Evolutionary conservation across 2,797 vertebrate species (phyloP), one percentile per base, ranked within the genome.

Genomic region (Eulemur coronatus): DNA sequence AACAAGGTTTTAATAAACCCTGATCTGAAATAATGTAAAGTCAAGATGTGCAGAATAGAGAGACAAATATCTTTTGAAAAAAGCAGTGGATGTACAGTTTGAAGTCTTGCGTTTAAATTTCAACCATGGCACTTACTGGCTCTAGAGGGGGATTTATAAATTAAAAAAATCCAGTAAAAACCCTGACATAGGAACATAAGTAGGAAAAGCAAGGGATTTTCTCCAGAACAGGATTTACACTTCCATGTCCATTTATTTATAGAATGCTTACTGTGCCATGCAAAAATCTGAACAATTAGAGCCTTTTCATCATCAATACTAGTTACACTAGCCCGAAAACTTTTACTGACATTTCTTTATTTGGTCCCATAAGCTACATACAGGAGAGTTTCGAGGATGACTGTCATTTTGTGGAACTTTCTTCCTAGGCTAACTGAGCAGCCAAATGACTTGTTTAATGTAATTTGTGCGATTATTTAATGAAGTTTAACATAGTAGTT

Each of bases 81-180:
- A 76, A 84, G 38, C 33, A 28, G 10, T 93, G 48, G 7, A 33
- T 33, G 15, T 80, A 63, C 20, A 92, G 20, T 73, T 90, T 84
- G 85, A 86, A 87, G 15, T 94, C 43, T 89, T 65, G 7, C 35
- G 75, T 79, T 95, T 61, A 88, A 75, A 82, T 96, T 84, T 52
- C 18, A 85, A 30, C 18, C n/a, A 41, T 65, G 8, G 14, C 41
- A 84, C 33, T 94, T 70, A 65, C 41, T 86, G 80, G 26, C 14
- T 95, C 69, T 46, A 84, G 38, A 93, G 92, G 6, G 10, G 57
- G n/a, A 81, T 70, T 92, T 65, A 2, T 92, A 85, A 50, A 61
- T 87, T 89, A 24, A 0, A 79, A 38, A 86, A 65, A 41, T 48
- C 73, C 41, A 38, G 26, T 75, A 43, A 93, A 85, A 96, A 63